Base-by-base conservation (phyloP, 2,888 invertebrate genomes). In the Pammene aurita region DNA sequence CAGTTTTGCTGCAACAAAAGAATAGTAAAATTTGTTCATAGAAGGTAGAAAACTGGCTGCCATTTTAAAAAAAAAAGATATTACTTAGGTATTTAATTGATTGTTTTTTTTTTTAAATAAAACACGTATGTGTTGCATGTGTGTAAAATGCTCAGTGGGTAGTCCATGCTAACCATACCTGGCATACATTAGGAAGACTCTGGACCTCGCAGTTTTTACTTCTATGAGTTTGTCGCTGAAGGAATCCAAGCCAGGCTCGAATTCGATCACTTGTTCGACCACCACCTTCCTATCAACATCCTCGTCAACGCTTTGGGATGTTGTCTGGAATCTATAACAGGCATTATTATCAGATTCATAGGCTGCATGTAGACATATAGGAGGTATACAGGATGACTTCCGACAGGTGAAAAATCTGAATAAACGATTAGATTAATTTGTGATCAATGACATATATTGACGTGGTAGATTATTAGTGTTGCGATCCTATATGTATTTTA, bases 141-240 rank as follows among this genome's bases (percentile, higher is more conserved):
- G 4, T 2, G 4, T 26, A 2, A 26, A 26, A 26, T 26, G 26
- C 26, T 11, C 13, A 11, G 42, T 42, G 13, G 4, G 10, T 42
- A 42, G 42, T 38, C 9, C 42, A 42, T 10, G 10, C 13, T 93
- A 93, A 98, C 98, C 96, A 96, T 93, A 98, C 98, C 96, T 96
- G 44, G 98, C 98, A 88, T 98, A 98, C 93, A 98, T 95, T 5
- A 99, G 94, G 80, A 97, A 97, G 0, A 99, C 98, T 79, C 98
- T 93, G 2, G 98, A 96, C 85, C 98, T 97, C 16, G 97, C 96
- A 72, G 95, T 94, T 83, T 96, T 96, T 82, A 98, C 95, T 76
- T 97, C 96, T 74, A 94, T 91, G 63, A 99, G 93, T 80, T 96
- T 95, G 35, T 96, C 96, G 52, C 94, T 95, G 81, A 98, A 98